Evolutionary conservation across 1,140 invertebrate species (phyloP), one percentile per base, ranked within the genome.

Genomic region (Mya arenaria): DNA sequence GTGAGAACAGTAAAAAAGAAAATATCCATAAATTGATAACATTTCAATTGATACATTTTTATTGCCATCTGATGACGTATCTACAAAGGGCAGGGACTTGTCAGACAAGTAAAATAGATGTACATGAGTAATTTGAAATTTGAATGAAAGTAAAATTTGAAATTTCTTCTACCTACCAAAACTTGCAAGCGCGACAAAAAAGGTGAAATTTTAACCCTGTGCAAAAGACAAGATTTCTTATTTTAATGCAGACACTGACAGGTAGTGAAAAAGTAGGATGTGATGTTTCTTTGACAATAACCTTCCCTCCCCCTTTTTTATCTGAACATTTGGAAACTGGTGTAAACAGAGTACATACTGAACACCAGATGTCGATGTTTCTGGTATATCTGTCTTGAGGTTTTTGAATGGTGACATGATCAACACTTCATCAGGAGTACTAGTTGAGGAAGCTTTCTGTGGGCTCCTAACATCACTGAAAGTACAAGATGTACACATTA

Each of bases 41-140:
- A 65, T 65, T 65, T 65, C 62, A 65, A 65, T 65, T 65, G 62
- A 65, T 65, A 65, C 62, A 65, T 65, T 65, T 65, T 32, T 65
- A 65, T 65, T 65, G 34, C 62, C 62, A 65, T 37, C 62, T 65
- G 62, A 65, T 65, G 62, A 65, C 41, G 62, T 37, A 65, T 65
- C 62, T 65, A 65, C 62, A 37, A 65, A 65, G 62, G 32, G 62
- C 62, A 65, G 62, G 62, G 62, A 65, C 62, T 65, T 65, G 62
- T 65, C 62, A 65, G 62, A 65, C 62, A 65, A 65, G 62, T 65
- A 65, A 37, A 65, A 65, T 65, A 65, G 62, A 65, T 65, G 62
- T 65, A 65, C 62, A 65, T 65, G 62, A 65, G 62, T 65, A 65
- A 65, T 65, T 65, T 65, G 62, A 65, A 65, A 65, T 37, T n/a